Percentiles rank a stretch among this genome's conserved stretches.
Evolutionary conservation across 1,140 invertebrate species (phyloP).

Genomic region (Elymnias hypermnestra): DNA sequence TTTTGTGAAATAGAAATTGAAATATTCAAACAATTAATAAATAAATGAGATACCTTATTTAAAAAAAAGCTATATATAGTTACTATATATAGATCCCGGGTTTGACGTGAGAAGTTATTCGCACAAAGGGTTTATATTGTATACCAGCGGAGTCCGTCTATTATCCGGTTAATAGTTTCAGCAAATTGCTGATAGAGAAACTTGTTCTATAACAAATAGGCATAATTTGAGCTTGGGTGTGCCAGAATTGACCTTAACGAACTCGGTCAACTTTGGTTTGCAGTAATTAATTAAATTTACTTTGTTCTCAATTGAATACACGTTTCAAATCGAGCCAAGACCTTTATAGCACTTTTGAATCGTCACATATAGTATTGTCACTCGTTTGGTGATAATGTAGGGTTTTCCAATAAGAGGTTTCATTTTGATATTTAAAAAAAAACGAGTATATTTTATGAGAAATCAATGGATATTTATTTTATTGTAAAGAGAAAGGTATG

Average conservation of each 20-base stretch:
- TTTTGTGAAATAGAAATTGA: no score
- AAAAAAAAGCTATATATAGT: constrained; percentile 4
- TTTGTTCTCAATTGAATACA: no score
- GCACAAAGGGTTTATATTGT: constrained; percentile 19
- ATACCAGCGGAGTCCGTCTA: constrained; percentile 28
- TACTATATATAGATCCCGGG: constrained; percentile 5
- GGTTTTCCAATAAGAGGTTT: no score
- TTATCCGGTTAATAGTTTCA: constrained; percentile 41
- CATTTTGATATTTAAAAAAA: no score
- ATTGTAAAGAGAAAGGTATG: no score
- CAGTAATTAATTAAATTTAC: no score
- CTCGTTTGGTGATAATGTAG: no score
- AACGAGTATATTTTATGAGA: no score
- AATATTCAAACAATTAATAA: background rate
- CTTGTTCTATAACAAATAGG: constrained; percentile 48
- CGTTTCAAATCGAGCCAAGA: no score
- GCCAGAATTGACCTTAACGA: constrained; percentile 25
- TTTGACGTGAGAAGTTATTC: constrained; percentile 14
- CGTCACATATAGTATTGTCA: no score
- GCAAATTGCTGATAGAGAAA: constrained; percentile 53
- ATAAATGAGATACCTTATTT: constrained; percentile 8
- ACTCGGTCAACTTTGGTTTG: constrained; percentile 15
- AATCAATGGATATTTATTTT: no score
- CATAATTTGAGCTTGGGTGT: constrained; percentile 37
- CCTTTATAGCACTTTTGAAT: no score